Evolutionary conservation across 2,888 invertebrate species (phyloP), one percentile per base, ranked within the genome.

Genomic region (Brachynemurus nebulosus): DNA sequence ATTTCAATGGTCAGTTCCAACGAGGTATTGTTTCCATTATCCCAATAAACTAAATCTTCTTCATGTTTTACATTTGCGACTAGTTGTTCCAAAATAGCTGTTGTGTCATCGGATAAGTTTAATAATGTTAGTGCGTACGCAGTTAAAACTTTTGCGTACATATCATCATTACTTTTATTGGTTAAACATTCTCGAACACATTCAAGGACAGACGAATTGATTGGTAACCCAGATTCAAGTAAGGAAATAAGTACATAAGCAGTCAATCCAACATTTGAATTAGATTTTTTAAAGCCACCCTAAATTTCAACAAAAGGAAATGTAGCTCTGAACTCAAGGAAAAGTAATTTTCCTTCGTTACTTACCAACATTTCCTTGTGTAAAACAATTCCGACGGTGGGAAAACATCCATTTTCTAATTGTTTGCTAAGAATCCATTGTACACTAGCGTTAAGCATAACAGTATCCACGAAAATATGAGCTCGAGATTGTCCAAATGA

Each of bases 341-440:
- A n/a, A n/a, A n/a, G n/a, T n/a, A n/a, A n/a, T n/a, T n/a, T n/a
- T n/a, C n/a, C n/a, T n/a, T n/a, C n/a, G n/a, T n/a, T n/a, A n/a
- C 37, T 20, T 50, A 65, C 66, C 61, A 64, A 66, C 45, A 78
- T 67, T 49, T 74, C 72, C 49, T 70, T 69, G 54, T 80, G 80
- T 50, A 82, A 80, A 20, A 82, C 76, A 49, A 76, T 75, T 1
- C 79, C 79, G 41, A 80, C 71, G 34, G 72, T 70, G 3, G 75
- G 70, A 62, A 85, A 86, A 59, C 86, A 86, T 1, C 86, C 86
- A 53, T 81, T 83, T 56, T 82, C 80, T 62, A 80, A 65, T 58
- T 85, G 84, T 42, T 76, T 73, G 4, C 59, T 64, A 11, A 70
- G 61, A 45, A 80, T 75, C 84, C 78, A 86, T 12, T 66, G 62